Base-by-base conservation (phyloP, 2,888 invertebrate genomes). In the Tetranychus truncatus region DNA sequence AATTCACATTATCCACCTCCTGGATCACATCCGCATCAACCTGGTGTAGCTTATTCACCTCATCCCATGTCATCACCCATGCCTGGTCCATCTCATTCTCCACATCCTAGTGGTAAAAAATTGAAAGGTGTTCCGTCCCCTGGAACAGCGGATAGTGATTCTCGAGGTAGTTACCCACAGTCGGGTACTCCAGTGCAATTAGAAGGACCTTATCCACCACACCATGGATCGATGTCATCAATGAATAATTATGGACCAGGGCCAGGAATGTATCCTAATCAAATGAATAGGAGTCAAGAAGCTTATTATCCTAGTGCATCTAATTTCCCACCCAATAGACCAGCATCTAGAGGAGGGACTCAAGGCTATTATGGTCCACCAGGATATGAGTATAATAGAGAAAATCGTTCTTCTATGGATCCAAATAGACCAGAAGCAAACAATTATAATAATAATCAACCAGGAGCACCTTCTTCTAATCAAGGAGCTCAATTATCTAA, bases 41-140 rank as follows among this genome's bases (percentile, higher is more conserved):
- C n/a, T n/a, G n/a, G n/a, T n/a, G n/a, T n/a, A n/a, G n/a, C 34
- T 24, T 21, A 69, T 24, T 69, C 69, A n/a, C 69, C 69, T 20
- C 69, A 69, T 21, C 34, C 34, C 0, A 34, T 34, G 34, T 34
- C 34, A 34, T 34, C 34, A 4, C 34, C 66, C 18, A 11, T 66
- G 20, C 11, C n/a, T 20, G n/a, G 20, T 18, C 66, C 8, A 15
- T 34, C 34, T 5, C 34, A 34, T 34, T 66, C 66, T 20, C 66
- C 66, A 6, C 66, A 66, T 15, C 69, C 69, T 8, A 21, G 34
- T 69, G 8, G 69, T n/a, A 72, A 72, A 24, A 73, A 65, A 24
- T 88, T 80, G 86, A 87, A 80, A 87, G 87, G 18, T 75, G 72
- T 69, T 20, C 73, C 73, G 8, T 73, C 75, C 1, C 71, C 73